These are phyloP conservation scores for Latrodectus hesperus DNA, from an alignment of 2,888 invertebrate genomes.

Conservation along the genomic window DNA sequence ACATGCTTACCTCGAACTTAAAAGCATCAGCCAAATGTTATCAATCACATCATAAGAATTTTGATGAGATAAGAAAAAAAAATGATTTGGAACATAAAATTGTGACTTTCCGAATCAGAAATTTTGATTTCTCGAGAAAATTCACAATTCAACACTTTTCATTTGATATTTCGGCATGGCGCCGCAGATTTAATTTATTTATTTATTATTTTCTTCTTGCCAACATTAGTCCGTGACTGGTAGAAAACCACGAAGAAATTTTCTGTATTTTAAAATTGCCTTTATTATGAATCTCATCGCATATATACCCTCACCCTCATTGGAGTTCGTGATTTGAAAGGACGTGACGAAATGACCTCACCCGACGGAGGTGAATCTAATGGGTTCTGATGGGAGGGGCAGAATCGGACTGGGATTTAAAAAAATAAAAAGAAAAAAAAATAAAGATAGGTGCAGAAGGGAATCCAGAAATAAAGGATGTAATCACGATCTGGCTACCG, in stretches of 20 bases:
- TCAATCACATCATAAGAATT: too few relatives aligned
- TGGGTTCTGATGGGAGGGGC: constrained; percentile 53
- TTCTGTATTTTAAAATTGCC: background rate
- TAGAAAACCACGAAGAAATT: background rate
- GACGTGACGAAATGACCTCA: constrained; percentile 64
- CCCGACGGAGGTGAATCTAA: constrained; percentile 37
- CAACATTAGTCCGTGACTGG: background rate
- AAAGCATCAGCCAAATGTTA: too few relatives aligned
- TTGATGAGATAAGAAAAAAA: too few relatives aligned
- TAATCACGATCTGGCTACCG: constrained; percentile 61
- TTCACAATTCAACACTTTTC: too few relatives aligned
- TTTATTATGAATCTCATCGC: background rate
- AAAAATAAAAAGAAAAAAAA: background rate
- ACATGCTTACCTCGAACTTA: too few relatives aligned
- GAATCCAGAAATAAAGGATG: constrained; percentile 53
- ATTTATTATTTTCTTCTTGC: background rate
- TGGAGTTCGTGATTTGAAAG: constrained; percentile 54
- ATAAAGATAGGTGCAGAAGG: constrained; percentile 54
- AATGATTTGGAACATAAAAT: too few relatives aligned
- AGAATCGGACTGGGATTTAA: constrained; percentile 18
- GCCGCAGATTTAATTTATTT: too few relatives aligned
- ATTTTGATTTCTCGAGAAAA: too few relatives aligned
- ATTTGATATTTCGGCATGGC: too few relatives aligned
- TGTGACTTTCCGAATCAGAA: too few relatives aligned
- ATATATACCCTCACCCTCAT: constrained; percentile 43